A percentile compares a stretch with the other conserved stretches of the same genome.
phyloP scores from a whole-genome alignment of 1,140 invertebrate genomes.

The Hycleus cichorii region DNA sequence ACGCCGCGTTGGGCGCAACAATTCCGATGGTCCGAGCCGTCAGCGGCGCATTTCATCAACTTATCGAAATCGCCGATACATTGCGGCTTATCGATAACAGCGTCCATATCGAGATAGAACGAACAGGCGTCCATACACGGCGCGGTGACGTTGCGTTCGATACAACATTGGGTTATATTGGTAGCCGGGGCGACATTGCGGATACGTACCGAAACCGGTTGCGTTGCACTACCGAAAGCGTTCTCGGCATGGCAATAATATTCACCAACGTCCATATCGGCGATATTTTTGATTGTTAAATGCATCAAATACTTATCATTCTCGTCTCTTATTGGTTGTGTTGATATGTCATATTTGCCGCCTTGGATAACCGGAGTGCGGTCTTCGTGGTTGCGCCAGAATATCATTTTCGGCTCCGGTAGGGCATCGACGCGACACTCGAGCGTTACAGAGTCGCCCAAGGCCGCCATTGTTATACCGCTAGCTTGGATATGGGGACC shows the following conservation, averaged over 20 bases:
- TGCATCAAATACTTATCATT: constrained; percentile 62
- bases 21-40: constrained; percentile 68
- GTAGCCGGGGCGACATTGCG: constrained; percentile 51
- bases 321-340: constrained; percentile 48
- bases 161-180: constrained; percentile 69
- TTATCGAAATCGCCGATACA: constrained; percentile 78
- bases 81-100: constrained; percentile 65
- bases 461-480: constrained; percentile 62
- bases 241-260: constrained; percentile 79
- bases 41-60: constrained; percentile 75
- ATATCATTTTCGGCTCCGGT: constrained; percentile 69
- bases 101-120: constrained; percentile 72
- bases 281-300: constrained; percentile 61
- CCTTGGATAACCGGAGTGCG: constrained; percentile 64
- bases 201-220: constrained; percentile 63
- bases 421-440: constrained; percentile 69
- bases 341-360: constrained; percentile 60
- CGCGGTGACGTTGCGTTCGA: constrained; percentile 64
- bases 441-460: constrained; percentile 63
- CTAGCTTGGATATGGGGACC: constrained; percentile 65
- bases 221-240: constrained; percentile 61
- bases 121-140: constrained; percentile 70
- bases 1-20: constrained; percentile 71
- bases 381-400: constrained; percentile 66
- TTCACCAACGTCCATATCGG: constrained; percentile 61